Conservation (phyloP, 2,113 vertebrate species). For the Sinocyclocheilus anophthalmus region DNA sequence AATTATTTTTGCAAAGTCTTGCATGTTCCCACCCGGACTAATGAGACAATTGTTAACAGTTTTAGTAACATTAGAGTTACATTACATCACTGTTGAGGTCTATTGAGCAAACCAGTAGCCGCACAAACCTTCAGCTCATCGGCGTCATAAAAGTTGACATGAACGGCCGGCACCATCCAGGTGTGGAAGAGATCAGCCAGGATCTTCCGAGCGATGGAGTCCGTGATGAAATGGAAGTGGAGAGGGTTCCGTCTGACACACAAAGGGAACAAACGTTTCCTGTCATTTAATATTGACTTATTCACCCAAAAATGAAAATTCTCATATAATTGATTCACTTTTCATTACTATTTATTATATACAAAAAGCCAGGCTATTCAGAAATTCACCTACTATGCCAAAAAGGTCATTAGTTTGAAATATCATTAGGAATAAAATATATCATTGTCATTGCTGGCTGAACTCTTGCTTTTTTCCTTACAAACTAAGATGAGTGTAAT, state of each 20-base stretch:
- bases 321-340: not conserved
- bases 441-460: not conserved
- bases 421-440: not conserved
- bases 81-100: too few species aligned
- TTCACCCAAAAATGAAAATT: not conserved
- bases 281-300: not conserved
- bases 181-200: slow-evolving; percentile 93
- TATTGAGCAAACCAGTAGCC: slow-evolving; percentile 23
- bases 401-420: not conserved
- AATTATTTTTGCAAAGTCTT: too few species aligned
- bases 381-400: not conserved
- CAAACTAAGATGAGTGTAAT: not conserved
- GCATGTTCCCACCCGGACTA: too few species aligned
- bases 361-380: not conserved
- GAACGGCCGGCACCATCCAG: slow-evolving; percentile 98
- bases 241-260: slow-evolving; percentile 89
- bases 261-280: slow-evolving; percentile 14
- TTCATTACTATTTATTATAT: not conserved
- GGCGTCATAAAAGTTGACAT: slow-evolving; percentile 94
- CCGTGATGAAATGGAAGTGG: slow-evolving; percentile 97
- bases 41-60: too few species aligned
- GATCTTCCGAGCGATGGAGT: slow-evolving; percentile 95
- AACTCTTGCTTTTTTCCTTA: not conserved
- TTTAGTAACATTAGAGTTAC: too few species aligned
- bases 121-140: slow-evolving; percentile 92